Base-by-base conservation (phyloP, 1,140 invertebrate genomes). In the Ostrea denselamellosa region DNA sequence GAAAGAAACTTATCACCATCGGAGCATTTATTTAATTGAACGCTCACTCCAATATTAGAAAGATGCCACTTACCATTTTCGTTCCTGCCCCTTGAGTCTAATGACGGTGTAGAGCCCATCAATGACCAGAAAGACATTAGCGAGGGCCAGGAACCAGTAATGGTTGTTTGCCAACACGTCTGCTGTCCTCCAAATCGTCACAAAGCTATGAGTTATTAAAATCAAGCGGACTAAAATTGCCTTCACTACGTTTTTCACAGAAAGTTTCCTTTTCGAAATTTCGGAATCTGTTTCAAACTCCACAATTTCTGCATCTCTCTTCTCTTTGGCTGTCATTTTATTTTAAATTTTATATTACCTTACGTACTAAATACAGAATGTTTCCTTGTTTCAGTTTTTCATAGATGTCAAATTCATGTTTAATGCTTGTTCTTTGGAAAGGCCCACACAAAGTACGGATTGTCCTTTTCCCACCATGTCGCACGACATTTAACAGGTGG, bases 121-220 rank as follows among this genome's bases (percentile, higher is more conserved):
- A 17, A 89, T 17, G 8, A 90, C 51, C 7, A 89, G 62, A n/a
- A 89, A 58, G 8, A 91, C 44, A 56, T 91, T 90, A 0, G 82
- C 68, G 10, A 85, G 22, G 4, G 86, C 86, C 14, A 91, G 83
- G 4, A 86, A 51, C 90, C 90, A 91, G 53, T 83, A 89, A 10
- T 85, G 34, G 22, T 83, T 25, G 28, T 89, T 83, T n/a, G 88
- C 54, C 68, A 68, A 53, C 17, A 90, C 82, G 54, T 88, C 87
- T 22, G 83, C 87, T 53, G 89, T 87, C 17, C 90, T 65, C 90
- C 90, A 91, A 0, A 91, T 88, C 7, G 88, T 85, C 28, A 91
- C 58, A n/a, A 91, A 17, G 53, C 85, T 88, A 51, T 91, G 90
- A 0, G 90, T 81, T 34, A 90, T 83, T 5, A 91, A 62, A 3